Evolutionary conservation across 1,140 invertebrate genomes (phyloP), one percentile per base, ranked within the genome.

Genomic region (Drosophila navojoa): DNA sequence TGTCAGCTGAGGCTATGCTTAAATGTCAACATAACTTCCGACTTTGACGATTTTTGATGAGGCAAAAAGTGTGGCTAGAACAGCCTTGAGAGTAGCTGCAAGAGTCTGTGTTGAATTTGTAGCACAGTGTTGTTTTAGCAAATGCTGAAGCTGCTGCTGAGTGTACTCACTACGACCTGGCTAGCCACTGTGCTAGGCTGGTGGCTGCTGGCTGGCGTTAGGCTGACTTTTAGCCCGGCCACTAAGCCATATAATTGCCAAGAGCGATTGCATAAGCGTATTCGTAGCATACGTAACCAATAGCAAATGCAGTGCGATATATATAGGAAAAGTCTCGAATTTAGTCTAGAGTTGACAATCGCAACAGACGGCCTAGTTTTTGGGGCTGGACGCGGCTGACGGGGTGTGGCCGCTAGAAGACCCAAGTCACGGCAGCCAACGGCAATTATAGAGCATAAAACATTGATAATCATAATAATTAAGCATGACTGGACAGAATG

Each of bases 401-500:
- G 3, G 81, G 74, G n/a, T n/a, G n/a, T n/a, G n/a, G 69, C 58
- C 44, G 54, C 81, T 73, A 80, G 80, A 81, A 75, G 59, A 50
- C 53, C 53, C 81, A 52, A 79, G 79, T 87, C 79, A 82, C 69
- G 66, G 69, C 72, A 44, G 77, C 76, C 82, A 82, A 42, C 70
- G 84, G 79, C 80, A 89, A 89, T 89, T 89, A 89, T 89, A 84
- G 79, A 84, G 79, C 85, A 89, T 89, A 89, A 89, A 80, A 84
- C 84, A 89, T 90, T 77, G 80, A 89, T 90, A 89, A 89, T 89
- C 77, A 89, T 89, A 89, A 89, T 89, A 90, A 89, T 89, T 89
- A 89, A 90, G 74, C 67, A 89, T 89, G 84, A 89, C 84, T 82
- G 74, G 73, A 15, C 84, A 89, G 77, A 87, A 87, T 72, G 47